These are phyloP conservation scores for Tetheella fluctuosa DNA, from an alignment of 2,888 invertebrate genomes.

Conservation along the genomic window DNA sequence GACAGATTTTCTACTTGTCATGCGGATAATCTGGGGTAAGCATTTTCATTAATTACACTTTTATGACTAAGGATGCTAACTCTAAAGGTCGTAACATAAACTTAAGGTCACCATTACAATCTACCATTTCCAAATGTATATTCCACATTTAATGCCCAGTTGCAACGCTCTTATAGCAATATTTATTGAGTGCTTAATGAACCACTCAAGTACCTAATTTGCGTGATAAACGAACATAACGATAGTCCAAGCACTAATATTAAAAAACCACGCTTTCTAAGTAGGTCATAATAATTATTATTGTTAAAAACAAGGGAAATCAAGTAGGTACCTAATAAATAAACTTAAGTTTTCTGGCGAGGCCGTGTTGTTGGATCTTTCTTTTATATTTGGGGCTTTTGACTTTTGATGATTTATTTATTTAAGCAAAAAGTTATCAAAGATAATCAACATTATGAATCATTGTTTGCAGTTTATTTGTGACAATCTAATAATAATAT, in stretches of 20 bases:
- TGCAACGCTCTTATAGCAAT: conserved; percentile 3
- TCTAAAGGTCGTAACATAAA: too few species aligned
- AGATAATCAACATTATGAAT: not conserved
- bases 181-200: conserved; percentile 17
- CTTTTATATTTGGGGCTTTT: not conserved
- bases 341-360: not conserved
- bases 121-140: not conserved
- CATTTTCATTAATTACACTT: too few species aligned
- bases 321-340: not conserved
- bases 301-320: not conserved
- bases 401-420: not conserved
- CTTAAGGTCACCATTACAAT: not conserved
- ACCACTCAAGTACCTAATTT: conserved; percentile 8
- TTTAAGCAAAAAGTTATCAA: not conserved
- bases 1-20: too few species aligned
- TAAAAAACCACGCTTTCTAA: not conserved
- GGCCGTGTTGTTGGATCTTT: not conserved
- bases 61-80: too few species aligned
- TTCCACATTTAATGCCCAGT: not conserved
- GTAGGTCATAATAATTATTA: not conserved
- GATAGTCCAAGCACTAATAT: not conserved
- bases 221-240: conserved; percentile 9
- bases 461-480: not conserved
- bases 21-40: too few species aligned
- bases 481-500: too few species aligned